Conservation (phyloP, 2,113 vertebrate genomes). For the Rostratula benghalensis region DNA sequence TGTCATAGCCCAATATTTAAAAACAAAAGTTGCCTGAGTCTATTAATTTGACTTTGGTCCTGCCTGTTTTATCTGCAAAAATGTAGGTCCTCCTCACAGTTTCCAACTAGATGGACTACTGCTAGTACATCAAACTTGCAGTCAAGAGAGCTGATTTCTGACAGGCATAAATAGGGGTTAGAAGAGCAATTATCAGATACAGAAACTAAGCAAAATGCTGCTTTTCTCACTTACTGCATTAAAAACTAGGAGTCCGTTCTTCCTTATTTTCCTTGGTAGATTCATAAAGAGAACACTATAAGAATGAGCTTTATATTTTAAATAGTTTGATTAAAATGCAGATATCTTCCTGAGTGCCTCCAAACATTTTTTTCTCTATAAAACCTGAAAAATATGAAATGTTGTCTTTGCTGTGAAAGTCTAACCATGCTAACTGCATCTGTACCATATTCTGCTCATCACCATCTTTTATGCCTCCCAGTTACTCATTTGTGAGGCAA, state of each 20-base stretch:
- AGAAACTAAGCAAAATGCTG: neutral
- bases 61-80: neutral
- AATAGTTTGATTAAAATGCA: neutral
- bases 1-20: neutral
- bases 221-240: neutral
- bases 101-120: constrained; percentile 29
- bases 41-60: neutral
- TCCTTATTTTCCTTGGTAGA: neutral
- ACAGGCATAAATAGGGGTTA: neutral
- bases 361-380: neutral
- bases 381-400: neutral
- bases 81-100: neutral
- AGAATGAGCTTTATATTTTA: neutral
- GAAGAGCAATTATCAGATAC: neutral
- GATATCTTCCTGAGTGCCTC: neutral
- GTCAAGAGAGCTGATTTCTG: neutral
- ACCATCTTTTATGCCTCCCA: neutral
- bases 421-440: neutral
- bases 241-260: neutral
- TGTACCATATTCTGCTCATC: neutral
- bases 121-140: neutral
- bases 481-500: neutral
- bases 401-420: neutral
- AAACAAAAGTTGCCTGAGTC: neutral
- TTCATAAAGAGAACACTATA: neutral